A percentile compares a stretch with the other conserved stretches of the same genome.
Evolutionary conservation across 2,888 invertebrate species (phyloP).

Genomic region (Rhodophaea formosa): DNA sequence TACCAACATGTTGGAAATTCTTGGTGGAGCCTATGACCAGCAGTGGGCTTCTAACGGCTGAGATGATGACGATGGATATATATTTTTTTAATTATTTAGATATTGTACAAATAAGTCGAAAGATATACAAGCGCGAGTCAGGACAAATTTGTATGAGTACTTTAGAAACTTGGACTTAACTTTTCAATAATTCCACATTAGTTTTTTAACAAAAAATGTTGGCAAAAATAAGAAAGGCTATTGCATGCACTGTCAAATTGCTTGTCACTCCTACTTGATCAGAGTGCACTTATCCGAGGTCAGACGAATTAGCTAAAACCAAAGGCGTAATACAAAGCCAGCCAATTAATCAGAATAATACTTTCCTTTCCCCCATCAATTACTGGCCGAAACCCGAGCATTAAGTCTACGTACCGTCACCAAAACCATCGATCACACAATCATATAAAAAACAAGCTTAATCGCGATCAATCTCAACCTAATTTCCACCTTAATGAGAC

Average conservation of each 20-base stretch:
- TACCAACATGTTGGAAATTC: no score
- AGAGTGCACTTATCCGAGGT: background rate
- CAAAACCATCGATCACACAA: constrained; percentile 49
- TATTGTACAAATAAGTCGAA: no score
- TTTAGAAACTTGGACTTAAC: no score
- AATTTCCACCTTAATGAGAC: constrained; percentile 30
- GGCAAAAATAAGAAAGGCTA: no score
- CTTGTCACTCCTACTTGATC: background rate
- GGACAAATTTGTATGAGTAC: no score
- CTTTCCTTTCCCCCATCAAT: constrained; percentile 51
- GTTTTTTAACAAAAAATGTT: no score
- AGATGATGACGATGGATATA: no score
- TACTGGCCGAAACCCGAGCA: constrained; percentile 38
- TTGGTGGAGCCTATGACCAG: no score
- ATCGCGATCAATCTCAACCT: constrained; percentile 19
- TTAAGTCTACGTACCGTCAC: constrained; percentile 38
- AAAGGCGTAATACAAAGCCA: constrained; percentile 9
- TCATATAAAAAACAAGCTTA: constrained; percentile 24
- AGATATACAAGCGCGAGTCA: no score
- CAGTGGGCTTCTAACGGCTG: no score
- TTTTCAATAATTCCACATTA: no score
- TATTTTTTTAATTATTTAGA: no score
- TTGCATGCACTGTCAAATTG: background rate
- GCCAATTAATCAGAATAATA: constrained; percentile 38
- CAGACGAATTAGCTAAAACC: constrained; percentile 14